Percentiles rank a stretch among this genome's conserved stretches.
phyloP scores from a whole-genome alignment of 2,888 invertebrate species.

The Melanotus villosus region DNA sequence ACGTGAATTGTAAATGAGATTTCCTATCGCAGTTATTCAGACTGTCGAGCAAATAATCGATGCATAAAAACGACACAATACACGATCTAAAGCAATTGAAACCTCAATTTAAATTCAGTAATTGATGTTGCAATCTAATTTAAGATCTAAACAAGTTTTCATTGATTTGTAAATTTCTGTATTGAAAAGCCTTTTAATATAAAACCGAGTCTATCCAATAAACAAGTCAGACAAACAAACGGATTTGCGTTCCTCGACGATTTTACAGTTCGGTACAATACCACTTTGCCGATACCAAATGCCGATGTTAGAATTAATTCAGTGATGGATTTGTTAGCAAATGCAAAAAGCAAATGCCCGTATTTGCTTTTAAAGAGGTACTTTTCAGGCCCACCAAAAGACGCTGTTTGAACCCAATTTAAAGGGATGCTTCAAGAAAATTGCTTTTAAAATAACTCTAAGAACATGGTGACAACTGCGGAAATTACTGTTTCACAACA shows the following conservation, averaged over 20 bases:
- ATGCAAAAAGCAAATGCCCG: background rate
- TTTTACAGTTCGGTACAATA: slow-evolving; percentile 4
- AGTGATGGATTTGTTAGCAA: background rate
- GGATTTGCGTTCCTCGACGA: background rate
- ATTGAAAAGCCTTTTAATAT: background rate
- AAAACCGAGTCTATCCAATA: slow-evolving; percentile 14
- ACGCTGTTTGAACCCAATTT: background rate
- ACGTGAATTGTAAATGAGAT: no score
- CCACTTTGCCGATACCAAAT: background rate
- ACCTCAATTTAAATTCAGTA: slow-evolving; percentile 13
- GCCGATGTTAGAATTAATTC: slow-evolving; percentile 3
- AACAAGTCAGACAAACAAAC: background rate
- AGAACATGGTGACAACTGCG: no score
- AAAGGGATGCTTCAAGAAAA: background rate
- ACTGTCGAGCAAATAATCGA: no score
- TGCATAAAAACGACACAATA: background rate
- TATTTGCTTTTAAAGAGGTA: background rate
- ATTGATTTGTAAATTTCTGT: slow-evolving; percentile 22
- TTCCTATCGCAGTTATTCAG: no score
- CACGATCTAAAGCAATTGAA: slow-evolving; percentile 1
- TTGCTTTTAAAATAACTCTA: background rate
- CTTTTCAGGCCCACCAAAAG: background rate
- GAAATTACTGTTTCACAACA: no score
- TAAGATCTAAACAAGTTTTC: slow-evolving; percentile 5
- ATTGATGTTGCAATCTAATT: slow-evolving; percentile 21